Evolutionary conservation across 2,888 invertebrate genomes (phyloP).

Genomic region (Ophion ventricosus): DNA sequence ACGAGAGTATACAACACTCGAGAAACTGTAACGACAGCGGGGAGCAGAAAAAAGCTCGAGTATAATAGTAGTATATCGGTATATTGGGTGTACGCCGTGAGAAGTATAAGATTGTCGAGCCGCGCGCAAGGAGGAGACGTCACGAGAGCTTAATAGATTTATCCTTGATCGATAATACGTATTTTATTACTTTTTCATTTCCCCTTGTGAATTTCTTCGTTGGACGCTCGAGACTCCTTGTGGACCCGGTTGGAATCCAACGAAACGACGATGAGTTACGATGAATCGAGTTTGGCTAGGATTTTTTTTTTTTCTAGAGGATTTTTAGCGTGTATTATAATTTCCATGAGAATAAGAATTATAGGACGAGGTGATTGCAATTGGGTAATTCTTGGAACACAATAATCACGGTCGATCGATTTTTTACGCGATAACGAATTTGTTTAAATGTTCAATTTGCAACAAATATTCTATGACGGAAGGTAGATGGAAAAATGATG

Average conservation of each 20-base stretch:
- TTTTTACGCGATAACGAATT: too few species aligned
- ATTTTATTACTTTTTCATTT: slow-evolving; percentile 49
- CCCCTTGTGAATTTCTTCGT: not conserved
- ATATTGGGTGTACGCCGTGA: slow-evolving; percentile 21
- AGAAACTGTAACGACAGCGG: not conserved
- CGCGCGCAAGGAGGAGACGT: slow-evolving; percentile 16
- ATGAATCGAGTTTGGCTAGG: not conserved
- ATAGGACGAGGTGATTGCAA: too few species aligned
- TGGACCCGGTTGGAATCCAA: too few species aligned
- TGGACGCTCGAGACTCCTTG: not conserved
- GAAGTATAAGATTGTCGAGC: slow-evolving; percentile 58
- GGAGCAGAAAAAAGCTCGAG: slow-evolving; percentile 47
- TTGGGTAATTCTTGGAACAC: too few species aligned
- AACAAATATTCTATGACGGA: too few species aligned
- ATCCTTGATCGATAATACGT: slow-evolving; percentile 62
- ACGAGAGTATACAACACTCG: slow-evolving; percentile 17
- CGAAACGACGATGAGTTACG: not conserved
- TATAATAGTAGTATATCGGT: not conserved
- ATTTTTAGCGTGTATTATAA: too few species aligned
- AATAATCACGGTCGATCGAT: too few species aligned
- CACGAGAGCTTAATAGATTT: slow-evolving; percentile 51
- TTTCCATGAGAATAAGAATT: too few species aligned
- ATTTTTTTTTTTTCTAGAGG: too few species aligned
- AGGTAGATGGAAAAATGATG: too few species aligned
- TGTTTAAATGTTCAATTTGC: too few species aligned